Base-by-base conservation (phyloP, 2,797 vertebrate genomes). In the Micrastur ruficollis region DNA sequence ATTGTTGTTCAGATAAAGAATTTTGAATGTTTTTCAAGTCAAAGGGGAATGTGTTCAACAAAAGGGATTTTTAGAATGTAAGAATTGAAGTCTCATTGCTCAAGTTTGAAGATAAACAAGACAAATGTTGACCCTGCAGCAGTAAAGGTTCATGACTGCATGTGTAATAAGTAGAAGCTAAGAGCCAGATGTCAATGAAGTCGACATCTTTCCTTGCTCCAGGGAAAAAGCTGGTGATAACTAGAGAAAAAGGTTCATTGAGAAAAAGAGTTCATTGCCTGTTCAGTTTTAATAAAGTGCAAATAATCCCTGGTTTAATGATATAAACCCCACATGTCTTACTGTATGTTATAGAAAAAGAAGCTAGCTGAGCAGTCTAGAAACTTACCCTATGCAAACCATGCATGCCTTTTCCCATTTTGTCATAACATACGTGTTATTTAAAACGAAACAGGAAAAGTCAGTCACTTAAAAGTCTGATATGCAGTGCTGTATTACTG, bases 171-270 rank as follows among this genome's bases (percentile, higher is more conserved):
- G 63, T 18, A 62, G 81, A 79, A 92, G 58, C 53, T 58, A 58
- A 89, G 81, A 96, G 83, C 14, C 74, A 95, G 78, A 80, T 85
- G 78, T 85, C 93, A 93, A 50, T 52, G 74, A 63, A 94, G 59
- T 34, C 8, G 22, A 72, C 50, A 56, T 44, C 66, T 79, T 89
- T 55, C 50, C 34, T 86, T 66, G 62, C 80, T 95, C 61, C 61
- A 79, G 65, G 75, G 79, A 78, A 91, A 86, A 92, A 67, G 47
- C 49, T 85, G 47, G 32, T 67, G 50, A 56, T 75, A 90, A 32
- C 66, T 63, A 56, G 31, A 90, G 50, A 66, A 86, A 93, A 81
- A 49, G 32, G 47, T 2, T 44, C 42, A 44, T 44, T 44, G 42
- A 44, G 42, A 44, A 44, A 44, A 55, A 59, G 36, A 78, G 36